Percentiles rank a stretch among this genome's conserved stretches.
These are phyloP conservation scores for Mustelus asterias DNA, from an alignment of 2,113 vertebrate genomes.

Conservation along the genomic window DNA sequence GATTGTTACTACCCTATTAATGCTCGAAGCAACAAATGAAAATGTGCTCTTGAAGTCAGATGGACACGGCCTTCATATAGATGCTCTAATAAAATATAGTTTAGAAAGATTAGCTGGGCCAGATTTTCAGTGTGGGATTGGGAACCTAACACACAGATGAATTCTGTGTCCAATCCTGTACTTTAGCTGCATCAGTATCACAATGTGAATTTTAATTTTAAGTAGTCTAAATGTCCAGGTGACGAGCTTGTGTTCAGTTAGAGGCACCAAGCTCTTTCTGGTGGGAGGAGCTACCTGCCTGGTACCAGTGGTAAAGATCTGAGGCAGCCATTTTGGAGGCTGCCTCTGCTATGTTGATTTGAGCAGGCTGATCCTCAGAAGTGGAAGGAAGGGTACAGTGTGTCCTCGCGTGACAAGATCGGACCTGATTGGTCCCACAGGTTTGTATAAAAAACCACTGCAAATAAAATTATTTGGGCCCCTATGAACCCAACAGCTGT, in stretches of 20 bases:
- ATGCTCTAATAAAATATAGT: not conserved
- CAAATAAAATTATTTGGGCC: no score
- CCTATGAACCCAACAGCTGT: no score
- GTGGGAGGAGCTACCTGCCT: not conserved
- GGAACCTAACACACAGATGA: not conserved
- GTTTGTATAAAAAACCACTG: no score
- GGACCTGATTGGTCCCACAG: no score
- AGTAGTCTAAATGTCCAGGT: not conserved
- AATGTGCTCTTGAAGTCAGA: not conserved
- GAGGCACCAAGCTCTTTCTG: not conserved
- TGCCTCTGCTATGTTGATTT: no score
- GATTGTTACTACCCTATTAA: no score
- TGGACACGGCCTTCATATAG: not conserved
- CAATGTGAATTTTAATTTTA: not conserved
- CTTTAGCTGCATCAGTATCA: not conserved
- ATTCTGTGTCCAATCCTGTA: not conserved
- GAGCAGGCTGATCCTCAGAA: no score
- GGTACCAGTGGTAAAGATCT: not conserved
- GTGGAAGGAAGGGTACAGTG: no score
- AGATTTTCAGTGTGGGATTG: not conserved
- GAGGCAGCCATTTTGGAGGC: not conserved
- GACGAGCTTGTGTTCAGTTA: not conserved
- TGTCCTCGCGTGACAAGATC: no score
- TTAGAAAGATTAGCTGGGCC: not conserved
- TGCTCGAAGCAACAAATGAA: not conserved